These are phyloP conservation scores for Gallinago media DNA, from an alignment of 2,113 vertebrate species.

Conservation along the genomic window DNA sequence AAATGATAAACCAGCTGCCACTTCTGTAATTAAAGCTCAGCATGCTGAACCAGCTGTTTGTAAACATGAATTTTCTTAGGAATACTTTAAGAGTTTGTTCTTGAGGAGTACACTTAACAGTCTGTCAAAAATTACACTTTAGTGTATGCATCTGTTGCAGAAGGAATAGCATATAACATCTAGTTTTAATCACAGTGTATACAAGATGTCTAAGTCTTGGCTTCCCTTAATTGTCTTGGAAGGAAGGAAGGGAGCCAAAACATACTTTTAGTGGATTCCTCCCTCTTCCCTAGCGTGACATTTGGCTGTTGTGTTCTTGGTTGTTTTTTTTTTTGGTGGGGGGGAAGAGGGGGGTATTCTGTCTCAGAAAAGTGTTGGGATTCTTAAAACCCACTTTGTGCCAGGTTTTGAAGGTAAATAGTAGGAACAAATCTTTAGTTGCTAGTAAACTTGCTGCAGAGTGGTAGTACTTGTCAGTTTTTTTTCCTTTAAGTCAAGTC, in stretches of 20 bases:
- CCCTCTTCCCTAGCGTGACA: not conserved
- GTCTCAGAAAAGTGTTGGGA: not conserved
- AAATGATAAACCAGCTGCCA: slow-evolving; percentile 2
- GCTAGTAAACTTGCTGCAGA: not conserved
- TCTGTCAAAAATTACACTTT: not conserved
- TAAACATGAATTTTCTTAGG: not conserved
- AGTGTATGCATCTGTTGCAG: not conserved
- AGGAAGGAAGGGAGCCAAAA: not conserved
- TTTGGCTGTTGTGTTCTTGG: not conserved
- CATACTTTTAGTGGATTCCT: not conserved
- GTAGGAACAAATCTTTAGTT: not conserved
- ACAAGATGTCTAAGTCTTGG: not conserved
- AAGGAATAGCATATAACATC: not conserved
- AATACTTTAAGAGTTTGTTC: not conserved
- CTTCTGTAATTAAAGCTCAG: slow-evolving; percentile 33
- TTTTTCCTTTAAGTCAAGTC: not conserved
- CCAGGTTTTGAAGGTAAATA: not conserved
- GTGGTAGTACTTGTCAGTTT: not conserved
- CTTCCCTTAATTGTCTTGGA: not conserved
- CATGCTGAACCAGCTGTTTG: slow-evolving; percentile 26
- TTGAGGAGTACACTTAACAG: not conserved
- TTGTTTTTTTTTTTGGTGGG: not conserved
- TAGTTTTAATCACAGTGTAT: not conserved
- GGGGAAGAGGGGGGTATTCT: not conserved
- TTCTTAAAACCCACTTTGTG: not conserved